Conservation (phyloP, 2,113 vertebrate genomes). For the Paralichthys olivaceus region DNA sequence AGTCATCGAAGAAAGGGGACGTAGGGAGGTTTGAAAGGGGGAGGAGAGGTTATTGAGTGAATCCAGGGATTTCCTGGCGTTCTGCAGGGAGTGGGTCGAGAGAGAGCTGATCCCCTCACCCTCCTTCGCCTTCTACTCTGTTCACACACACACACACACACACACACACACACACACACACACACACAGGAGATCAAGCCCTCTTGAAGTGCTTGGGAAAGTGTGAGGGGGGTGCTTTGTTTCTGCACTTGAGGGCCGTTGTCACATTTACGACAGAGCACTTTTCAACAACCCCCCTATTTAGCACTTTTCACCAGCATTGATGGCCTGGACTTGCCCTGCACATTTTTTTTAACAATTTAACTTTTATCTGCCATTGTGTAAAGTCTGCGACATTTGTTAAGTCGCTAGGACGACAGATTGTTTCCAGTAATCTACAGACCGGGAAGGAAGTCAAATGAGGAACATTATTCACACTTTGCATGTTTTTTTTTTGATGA, state of each 20-base stretch:
- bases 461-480: background rate
- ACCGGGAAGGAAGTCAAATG: background rate
- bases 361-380: background rate
- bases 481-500: background rate
- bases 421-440: background rate
- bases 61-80: constrained; percentile 63
- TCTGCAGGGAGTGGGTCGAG: constrained; percentile 41
- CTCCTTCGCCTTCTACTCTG: background rate
- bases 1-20: constrained; percentile 1
- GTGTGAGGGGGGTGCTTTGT: constrained; percentile 73
- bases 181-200: constrained; percentile 13
- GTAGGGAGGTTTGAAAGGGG: constrained; percentile 5
- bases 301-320: constrained; percentile 35
- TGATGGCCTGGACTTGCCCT: constrained; percentile 22
- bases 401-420: background rate
- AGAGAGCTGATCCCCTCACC: constrained; percentile 16
- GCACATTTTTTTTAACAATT: constrained; percentile 11
- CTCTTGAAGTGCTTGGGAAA: constrained; percentile 66
- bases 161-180: constrained; percentile 26
- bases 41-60: constrained; percentile 43
- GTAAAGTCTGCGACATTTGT: background rate
- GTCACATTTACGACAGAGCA: constrained; percentile 69
- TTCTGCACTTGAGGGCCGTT: constrained; percentile 62
- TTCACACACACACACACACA: constrained; percentile 25
- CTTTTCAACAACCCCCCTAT: constrained; percentile 47